Percentiles rank a stretch among this genome's conserved stretches.
phyloP scores from a whole-genome alignment of 2,113 vertebrate species.

The Dissostichus mawsoni region DNA sequence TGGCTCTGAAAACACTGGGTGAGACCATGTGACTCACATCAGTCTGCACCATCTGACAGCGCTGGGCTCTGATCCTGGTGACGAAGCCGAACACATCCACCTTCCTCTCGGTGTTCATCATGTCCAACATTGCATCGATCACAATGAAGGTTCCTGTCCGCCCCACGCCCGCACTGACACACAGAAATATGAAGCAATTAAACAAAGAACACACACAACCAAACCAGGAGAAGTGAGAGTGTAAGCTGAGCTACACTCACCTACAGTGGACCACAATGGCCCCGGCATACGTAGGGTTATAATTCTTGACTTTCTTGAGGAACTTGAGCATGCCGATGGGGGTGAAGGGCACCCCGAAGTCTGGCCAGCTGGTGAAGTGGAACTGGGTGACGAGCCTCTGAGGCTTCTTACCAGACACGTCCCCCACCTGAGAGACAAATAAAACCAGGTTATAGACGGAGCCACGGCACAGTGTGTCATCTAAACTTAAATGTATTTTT shows the following conservation, averaged over 20 bases:
- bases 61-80: constrained; percentile 95
- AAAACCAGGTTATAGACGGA: neutral
- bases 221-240: neutral
- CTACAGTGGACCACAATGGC: constrained; percentile 98
- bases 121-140: constrained; percentile 99
- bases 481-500: neutral
- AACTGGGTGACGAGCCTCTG: constrained; percentile 97
- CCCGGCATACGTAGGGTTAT: constrained; percentile 94
- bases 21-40: constrained; percentile 87
- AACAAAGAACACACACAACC: neutral
- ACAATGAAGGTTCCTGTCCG: constrained; percentile 97
- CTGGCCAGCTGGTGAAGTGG: constrained; percentile 99
- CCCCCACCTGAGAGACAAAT: constrained; percentile 88
- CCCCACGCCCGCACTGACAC: constrained; percentile 92
- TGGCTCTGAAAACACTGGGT: neutral
- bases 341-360: constrained; percentile 97
- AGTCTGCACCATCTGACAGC: constrained; percentile 99
- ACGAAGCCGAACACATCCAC: constrained; percentile 98
- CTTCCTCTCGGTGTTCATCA: constrained; percentile 96
- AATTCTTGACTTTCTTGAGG: constrained; percentile 97
- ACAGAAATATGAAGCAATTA: neutral
- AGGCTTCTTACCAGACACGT: constrained; percentile 96
- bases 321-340: constrained; percentile 99
- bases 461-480: neutral
- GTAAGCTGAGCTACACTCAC: constrained; percentile 68